Evolutionary conservation across 2,113 vertebrate species (phyloP).

Genomic region (Prunella himalayana): DNA sequence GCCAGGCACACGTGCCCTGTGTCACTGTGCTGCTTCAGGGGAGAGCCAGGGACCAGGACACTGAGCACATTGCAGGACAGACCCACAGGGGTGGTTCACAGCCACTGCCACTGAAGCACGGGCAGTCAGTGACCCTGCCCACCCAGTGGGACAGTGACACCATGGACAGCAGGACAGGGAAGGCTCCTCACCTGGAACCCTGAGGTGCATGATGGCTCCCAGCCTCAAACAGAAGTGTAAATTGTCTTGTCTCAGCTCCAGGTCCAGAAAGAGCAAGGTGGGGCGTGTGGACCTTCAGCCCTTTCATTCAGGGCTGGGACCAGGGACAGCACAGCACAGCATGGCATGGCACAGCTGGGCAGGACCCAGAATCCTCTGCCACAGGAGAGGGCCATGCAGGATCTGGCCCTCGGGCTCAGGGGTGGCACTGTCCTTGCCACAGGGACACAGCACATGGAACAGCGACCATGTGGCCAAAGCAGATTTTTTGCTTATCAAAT

Average conservation of each 20-base stretch:
- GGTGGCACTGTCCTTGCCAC: not conserved
- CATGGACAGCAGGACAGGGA: not conserved
- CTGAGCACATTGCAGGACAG: fast-evolving
- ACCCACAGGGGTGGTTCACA: not conserved
- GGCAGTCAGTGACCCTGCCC: not conserved
- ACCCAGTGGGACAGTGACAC: not conserved
- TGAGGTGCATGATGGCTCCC: not conserved
- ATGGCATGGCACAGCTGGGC: not conserved
- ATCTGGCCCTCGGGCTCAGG: not conserved
- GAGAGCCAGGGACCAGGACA: fast-evolving
- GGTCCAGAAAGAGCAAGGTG: not conserved
- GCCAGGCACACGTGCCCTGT: fast-evolving
- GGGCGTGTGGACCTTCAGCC: fast-evolving
- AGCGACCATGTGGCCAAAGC: slow-evolving; percentile 31
- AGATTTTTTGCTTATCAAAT: slow-evolving; percentile 56
- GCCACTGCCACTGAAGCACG: fast-evolving
- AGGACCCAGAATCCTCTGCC: not conserved
- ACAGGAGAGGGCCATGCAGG: not conserved
- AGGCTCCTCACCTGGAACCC: not conserved
- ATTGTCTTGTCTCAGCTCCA: not conserved
- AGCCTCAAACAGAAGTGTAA: not conserved
- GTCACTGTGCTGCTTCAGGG: fast-evolving
- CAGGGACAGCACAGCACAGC: not conserved
- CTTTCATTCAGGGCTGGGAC: not conserved
- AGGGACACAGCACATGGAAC: not conserved